Evolutionary conservation across 1,140 invertebrate species (phyloP), one percentile per base, ranked within the genome.

Genomic region (Akabosia matsudoensis): DNA sequence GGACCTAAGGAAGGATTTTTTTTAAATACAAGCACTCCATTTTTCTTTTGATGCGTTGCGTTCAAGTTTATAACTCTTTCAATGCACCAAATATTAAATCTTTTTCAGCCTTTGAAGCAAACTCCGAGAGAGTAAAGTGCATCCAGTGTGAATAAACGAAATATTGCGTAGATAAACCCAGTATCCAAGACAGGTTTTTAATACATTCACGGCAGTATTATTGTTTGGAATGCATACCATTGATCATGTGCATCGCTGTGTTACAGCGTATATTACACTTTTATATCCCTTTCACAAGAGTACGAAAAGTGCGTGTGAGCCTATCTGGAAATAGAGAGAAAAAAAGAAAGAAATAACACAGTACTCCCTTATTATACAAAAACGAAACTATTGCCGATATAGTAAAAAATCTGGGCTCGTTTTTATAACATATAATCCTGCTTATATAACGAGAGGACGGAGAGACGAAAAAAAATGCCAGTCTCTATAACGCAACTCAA

Each of bases 151-250:
- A 61, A n/a, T n/a, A 61, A 61, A 61, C 24, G n/a, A n/a, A 67
- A 67, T 67, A 56, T 56, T 56, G 54, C 54, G 54, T 56, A 56
- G 14, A 56, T 22, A 56, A n/a, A n/a, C n/a, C n/a, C n/a, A n/a
- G n/a, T 56, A 56, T 45, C 14, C 24, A 56, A 56, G 54, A 56
- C 13, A 18, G 37, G 18, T 45, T n/a, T n/a, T n/a, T n/a, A n/a
- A n/a, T n/a, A n/a, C n/a, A n/a, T n/a, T n/a, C n/a, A n/a, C n/a
- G n/a, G n/a, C n/a, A n/a, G n/a, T n/a, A n/a, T n/a, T n/a, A n/a
- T n/a, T n/a, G n/a, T n/a, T n/a, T n/a, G n/a, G n/a, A n/a, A n/a
- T n/a, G n/a, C n/a, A n/a, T n/a, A n/a, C n/a, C n/a, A n/a, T n/a
- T n/a, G n/a, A n/a, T n/a, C n/a, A n/a, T n/a, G n/a, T n/a, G n/a